These are phyloP conservation scores for Neoscelio sp. DNA, from an alignment of 2,888 invertebrate species.

Conservation along the genomic window DNA sequence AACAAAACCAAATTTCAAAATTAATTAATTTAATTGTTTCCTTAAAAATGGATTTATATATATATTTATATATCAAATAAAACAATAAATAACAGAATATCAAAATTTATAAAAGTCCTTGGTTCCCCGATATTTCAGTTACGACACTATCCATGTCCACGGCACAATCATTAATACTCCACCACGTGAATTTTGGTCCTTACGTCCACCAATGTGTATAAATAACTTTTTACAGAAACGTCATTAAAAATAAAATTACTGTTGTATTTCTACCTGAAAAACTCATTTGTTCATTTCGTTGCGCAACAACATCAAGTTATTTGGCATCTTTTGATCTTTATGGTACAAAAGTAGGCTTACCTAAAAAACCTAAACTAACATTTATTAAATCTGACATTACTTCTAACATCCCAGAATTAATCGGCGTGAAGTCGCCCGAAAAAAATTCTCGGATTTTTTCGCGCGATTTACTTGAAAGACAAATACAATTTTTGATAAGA, in stretches of 20 bases:
- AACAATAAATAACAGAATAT: too few relatives aligned
- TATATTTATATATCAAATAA: too few relatives aligned
- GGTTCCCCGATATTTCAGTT: constrained; percentile 8
- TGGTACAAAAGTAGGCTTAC: constrained; percentile 76
- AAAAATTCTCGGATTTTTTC: too few relatives aligned
- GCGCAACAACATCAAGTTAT: constrained; percentile 65
- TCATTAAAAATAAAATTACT: constrained; percentile 44
- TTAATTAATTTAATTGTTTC: too few relatives aligned
- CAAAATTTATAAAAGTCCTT: too few relatives aligned
- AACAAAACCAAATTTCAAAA: neutral
- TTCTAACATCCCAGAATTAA: constrained; percentile 67
- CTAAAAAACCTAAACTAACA: constrained; percentile 56
- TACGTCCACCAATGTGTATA: constrained; percentile 49
- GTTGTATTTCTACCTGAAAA: constrained; percentile 23
- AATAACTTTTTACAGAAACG: constrained; percentile 62
- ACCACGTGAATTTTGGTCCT: constrained; percentile 35
- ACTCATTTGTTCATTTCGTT: constrained; percentile 58
- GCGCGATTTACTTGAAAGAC: too few relatives aligned
- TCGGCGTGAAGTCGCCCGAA: too few relatives aligned
- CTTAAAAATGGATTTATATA: too few relatives aligned
- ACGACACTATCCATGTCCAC: constrained; percentile 42
- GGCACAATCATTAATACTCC: constrained; percentile 64
- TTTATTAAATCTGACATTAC: constrained; percentile 64
- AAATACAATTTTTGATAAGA: neutral
- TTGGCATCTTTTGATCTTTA: constrained; percentile 77